Base-by-base conservation (phyloP, 2,888 invertebrate species). In the Scaptodrosophila latifasciaeformis region DNA sequence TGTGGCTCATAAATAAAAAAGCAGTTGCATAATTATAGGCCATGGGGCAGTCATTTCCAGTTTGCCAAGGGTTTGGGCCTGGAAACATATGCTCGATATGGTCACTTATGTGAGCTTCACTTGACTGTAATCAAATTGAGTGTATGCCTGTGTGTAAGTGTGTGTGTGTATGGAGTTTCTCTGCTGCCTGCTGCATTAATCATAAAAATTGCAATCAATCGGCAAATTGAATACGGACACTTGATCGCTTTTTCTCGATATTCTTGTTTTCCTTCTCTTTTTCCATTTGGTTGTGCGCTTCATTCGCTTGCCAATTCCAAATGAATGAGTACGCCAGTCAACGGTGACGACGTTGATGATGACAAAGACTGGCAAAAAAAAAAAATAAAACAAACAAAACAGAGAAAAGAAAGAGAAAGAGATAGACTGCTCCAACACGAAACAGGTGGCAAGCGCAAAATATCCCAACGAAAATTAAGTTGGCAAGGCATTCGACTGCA, bases 121-220 rank as follows among this genome's bases (percentile, higher is more conserved):
- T 65, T 65, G 34, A 12, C 5, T 34, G 13, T 66, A 68, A 66
- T 66, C 64, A 68, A 66, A 66, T 64, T 66, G 45, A 19, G 17
- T 65, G 57, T 51, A 54, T 64, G 64, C 53, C 34, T 43, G 52
- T 58, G 52, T 62, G 44, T 62, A 59, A 64, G 61, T 62, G 62
- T 24, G 4, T 45, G 55, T 46, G 37, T n/a, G n/a, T n/a, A n/a
- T n/a, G n/a, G n/a, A n/a, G n/a, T n/a, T n/a, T n/a, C n/a, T n/a
- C n/a, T n/a, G n/a, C n/a, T n/a, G n/a, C n/a, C n/a, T 54, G 55
- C 60, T 40, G 51, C 58, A 56, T 67, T 64, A 60, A 75, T 65
- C 66, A 75, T 62, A 71, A 64, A 72, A 71, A 71, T 69, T 54
- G 71, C 72, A 75, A 72, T 72, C 71, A 75, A 72, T 78, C 70